Base-by-base conservation (phyloP, 2,113 vertebrate species). In the Empidonax alnorum region DNA sequence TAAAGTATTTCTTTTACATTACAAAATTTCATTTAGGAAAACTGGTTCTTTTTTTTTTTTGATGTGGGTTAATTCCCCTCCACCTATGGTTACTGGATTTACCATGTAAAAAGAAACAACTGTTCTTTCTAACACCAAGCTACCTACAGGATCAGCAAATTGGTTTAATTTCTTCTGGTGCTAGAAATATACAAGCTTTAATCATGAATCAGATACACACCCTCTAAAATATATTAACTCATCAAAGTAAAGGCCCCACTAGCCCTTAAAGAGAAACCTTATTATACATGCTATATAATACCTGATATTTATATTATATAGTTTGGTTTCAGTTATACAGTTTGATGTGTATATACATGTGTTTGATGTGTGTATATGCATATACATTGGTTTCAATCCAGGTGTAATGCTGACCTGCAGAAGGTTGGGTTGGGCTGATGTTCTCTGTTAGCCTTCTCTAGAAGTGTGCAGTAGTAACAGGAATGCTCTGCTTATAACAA, bases 161-260 rank as follows among this genome's bases (percentile, higher is more conserved):
- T 90, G 87, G 82, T 71, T 93, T 94, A 93, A 94, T 94, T 96
- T 93, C 75, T 96, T 78, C 86, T 92, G 65, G 83, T 95, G 61
- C 94, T 97, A 90, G 95, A 96, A 96, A 92, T 96, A 93, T 33
- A 90, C 81, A 93, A 89, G 86, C 94, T 96, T 96, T 95, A 94
- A 96, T 96, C 93, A 92, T 95, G 90, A 80, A 90, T 89, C 61
- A 89, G 95, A 94, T 79, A 94, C 92, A 96, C 95, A 63, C 95
- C 92, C 94, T 94, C 76, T 91, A 61, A 96, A 96, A 95, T 92
- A 91, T 42, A 81, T 93, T 94, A 90, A 87, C 13, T 95, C 93
- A 95, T 96, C 96, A 96, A 96, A 96, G 95, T 49, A 75, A 81
- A 89, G 49, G 58, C 19, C 68, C 28, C 63, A 90, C 42, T 92